Evolutionary conservation across 2,888 invertebrate species (phyloP).

Genomic region (Drosophila mimetica): DNA sequence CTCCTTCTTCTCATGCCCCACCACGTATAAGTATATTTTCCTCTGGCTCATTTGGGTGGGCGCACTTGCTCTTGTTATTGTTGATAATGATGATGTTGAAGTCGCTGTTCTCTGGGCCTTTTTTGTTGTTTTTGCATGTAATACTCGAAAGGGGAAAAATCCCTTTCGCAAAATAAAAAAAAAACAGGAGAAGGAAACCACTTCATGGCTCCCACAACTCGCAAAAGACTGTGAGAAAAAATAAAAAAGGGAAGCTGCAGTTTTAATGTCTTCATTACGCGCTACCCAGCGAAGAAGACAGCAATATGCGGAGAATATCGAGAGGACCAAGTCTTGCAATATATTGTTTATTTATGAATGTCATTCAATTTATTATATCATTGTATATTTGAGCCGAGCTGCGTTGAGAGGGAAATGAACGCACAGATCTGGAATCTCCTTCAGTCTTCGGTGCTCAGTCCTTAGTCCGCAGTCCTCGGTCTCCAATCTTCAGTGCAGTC

Average conservation of each 20-base stretch:
- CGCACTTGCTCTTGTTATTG: constrained; percentile 69
- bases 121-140: constrained; percentile 71
- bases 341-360: constrained; percentile 84
- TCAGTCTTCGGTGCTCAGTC: constrained; percentile 1
- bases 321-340: constrained; percentile 50
- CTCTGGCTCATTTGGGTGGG: constrained; percentile 41
- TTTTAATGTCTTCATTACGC: constrained; percentile 77
- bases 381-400: constrained; percentile 65
- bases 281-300: constrained; percentile 11
- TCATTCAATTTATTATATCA: constrained; percentile 83
- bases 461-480: background rate
- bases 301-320: background rate
- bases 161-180: background rate
- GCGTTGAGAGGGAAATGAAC: constrained; percentile 82
- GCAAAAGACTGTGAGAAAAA: constrained; percentile 57
- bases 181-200: constrained; percentile 1
- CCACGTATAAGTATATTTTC: background rate
- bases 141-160: constrained; percentile 30
- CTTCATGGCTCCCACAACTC: constrained; percentile 38
- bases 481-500: constrained; percentile 8
- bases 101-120: constrained; percentile 19
- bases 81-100: constrained; percentile 74
- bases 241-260: constrained; percentile 8
- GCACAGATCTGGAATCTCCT: constrained; percentile 36
- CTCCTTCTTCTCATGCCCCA: background rate